Percentiles rank a stretch among this genome's conserved stretches.
Conservation (phyloP, 2,113 vertebrate genomes). For the Clarias macrocephalus region DNA sequence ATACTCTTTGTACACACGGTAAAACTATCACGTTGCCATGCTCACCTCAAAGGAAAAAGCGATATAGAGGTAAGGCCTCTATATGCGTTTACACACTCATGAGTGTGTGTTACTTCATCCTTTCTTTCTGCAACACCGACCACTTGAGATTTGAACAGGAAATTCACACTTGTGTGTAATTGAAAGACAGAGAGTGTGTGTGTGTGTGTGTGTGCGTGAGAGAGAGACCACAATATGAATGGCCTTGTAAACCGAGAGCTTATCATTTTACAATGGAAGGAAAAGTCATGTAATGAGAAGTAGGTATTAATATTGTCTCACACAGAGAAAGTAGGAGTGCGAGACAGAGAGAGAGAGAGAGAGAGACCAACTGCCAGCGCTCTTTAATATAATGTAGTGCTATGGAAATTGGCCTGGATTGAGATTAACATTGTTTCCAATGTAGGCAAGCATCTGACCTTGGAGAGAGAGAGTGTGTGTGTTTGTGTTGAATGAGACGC, state of each 20-base stretch:
- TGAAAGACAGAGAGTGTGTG: slow-evolving; percentile 27
- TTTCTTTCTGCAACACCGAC: slow-evolving; percentile 39
- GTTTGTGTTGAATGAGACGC: not conserved
- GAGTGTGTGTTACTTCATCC: not conserved
- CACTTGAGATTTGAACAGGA: slow-evolving; percentile 56
- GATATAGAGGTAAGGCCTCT: not conserved
- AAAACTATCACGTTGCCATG: too few species aligned
- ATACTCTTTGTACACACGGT: too few species aligned
- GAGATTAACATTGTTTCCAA: not conserved
- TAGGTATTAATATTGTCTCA: not conserved
- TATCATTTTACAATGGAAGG: not conserved
- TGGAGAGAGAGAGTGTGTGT: not conserved
- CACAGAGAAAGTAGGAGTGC: not conserved
- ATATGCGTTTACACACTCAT: not conserved
- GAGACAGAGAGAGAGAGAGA: not conserved
- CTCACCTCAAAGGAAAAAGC: too few species aligned
- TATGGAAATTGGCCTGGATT: not conserved
- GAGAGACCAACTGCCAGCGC: not conserved
- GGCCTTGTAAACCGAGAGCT: slow-evolving; percentile 43
- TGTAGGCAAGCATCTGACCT: not conserved
- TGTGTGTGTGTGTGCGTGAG: not conserved
- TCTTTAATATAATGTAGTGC: not conserved
- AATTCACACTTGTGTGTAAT: slow-evolving; percentile 55
- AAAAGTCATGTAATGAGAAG: slow-evolving; percentile 2
- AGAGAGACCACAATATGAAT: slow-evolving; percentile 50